phyloP scores from a whole-genome alignment of 2,797 vertebrate genomes.

The Morelia viridis region DNA sequence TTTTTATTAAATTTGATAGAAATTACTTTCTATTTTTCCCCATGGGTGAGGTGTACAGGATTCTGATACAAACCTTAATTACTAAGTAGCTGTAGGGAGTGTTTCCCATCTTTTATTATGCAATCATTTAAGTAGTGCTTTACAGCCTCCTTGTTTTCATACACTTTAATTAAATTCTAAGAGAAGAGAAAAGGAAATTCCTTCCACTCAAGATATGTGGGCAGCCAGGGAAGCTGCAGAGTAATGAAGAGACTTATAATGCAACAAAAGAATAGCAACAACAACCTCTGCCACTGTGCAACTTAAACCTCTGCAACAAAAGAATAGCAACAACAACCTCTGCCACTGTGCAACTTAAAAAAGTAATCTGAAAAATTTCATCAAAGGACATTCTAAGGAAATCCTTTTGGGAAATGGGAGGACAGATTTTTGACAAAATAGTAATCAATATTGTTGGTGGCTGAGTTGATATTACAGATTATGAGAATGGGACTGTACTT shows the following conservation, averaged over 20 bases:
- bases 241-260: not conserved
- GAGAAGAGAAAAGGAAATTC: not conserved
- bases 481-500: not conserved
- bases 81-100: not conserved
- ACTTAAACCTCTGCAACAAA: not conserved
- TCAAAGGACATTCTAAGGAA: not conserved
- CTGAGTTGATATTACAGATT: not conserved
- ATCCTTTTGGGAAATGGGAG: not conserved
- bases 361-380: not conserved
- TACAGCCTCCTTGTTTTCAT: not conserved
- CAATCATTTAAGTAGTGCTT: not conserved
- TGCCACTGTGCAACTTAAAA: not conserved
- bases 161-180: not conserved
- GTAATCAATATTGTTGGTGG: not conserved
- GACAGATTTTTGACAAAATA: not conserved
- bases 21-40: not conserved
- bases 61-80: not conserved
- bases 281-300: not conserved
- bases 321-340: not conserved
- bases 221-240: not conserved
- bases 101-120: not conserved
- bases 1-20: not conserved
- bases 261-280: not conserved
- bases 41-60: not conserved
- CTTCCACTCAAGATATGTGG: not conserved